Evolutionary conservation across 2,888 invertebrate species (phyloP).

Genomic region (Octodonta nipae): DNA sequence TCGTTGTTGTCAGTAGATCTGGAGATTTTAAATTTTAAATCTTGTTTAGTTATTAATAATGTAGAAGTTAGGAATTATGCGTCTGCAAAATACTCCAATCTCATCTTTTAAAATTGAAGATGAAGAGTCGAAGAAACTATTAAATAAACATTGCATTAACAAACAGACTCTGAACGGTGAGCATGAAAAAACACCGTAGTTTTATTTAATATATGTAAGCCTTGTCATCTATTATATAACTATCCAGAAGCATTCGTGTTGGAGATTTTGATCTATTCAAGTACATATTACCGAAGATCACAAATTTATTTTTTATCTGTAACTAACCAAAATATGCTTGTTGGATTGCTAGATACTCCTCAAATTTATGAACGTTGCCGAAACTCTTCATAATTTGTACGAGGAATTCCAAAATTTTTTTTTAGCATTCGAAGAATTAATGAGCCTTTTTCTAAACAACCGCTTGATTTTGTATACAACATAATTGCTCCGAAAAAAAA

Average conservation of each 20-base stretch:
- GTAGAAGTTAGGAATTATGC: conserved; percentile 11
- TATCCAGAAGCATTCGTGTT: conserved; percentile 11
- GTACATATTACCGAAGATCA: too few relatives aligned
- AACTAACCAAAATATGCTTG: too few relatives aligned
- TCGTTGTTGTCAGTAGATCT: conserved; percentile 15
- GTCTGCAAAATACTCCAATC: conserved; percentile 10
- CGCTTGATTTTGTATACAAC: too few relatives aligned
- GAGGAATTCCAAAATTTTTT: too few relatives aligned
- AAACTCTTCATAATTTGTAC: too few relatives aligned
- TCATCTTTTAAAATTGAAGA: conserved; percentile 12
- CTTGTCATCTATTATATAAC: conserved; percentile 10
- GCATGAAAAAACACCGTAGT: conserved; percentile 11
- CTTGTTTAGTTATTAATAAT: conserved; percentile 10
- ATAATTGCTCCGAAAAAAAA: too few relatives aligned
- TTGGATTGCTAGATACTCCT: too few relatives aligned
- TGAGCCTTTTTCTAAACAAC: too few relatives aligned
- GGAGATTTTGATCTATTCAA: too few relatives aligned
- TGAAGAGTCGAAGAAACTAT: conserved; percentile 11
- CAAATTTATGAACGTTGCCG: too few relatives aligned
- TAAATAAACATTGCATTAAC: conserved; percentile 12
- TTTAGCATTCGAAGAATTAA: too few relatives aligned
- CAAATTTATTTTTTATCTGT: too few relatives aligned
- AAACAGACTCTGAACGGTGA: conserved; percentile 12
- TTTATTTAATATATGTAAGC: conserved; percentile 7
- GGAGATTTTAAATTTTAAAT: conserved; percentile 17